Evolutionary conservation across 1,140 invertebrate species (phyloP).

Genomic region (Pseudobourletiella spinata): DNA sequence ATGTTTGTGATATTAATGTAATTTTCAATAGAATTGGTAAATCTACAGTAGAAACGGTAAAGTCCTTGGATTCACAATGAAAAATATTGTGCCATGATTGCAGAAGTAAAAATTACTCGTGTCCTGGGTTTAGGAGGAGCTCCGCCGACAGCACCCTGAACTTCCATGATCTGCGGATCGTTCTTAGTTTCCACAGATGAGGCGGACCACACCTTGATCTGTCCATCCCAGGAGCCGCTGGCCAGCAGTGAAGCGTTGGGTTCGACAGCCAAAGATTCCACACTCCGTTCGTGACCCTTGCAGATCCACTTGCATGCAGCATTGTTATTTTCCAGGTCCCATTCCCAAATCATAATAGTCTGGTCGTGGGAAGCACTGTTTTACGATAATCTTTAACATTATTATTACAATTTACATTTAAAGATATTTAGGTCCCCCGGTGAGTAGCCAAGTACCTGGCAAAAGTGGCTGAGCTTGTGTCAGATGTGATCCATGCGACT

Average conservation of each 20-base stretch:
- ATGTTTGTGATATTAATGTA: slow-evolving; percentile 33
- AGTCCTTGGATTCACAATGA: no score
- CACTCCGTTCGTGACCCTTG: slow-evolving; percentile 76
- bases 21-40: no score
- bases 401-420: slow-evolving; percentile 17
- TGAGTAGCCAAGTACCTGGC: no score
- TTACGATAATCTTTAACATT: slow-evolving; percentile 36
- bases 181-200: slow-evolving; percentile 1
- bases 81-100: no score
- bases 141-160: slow-evolving; percentile 3
- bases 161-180: slow-evolving; percentile 15
- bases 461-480: slow-evolving; percentile 56
- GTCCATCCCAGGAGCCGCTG: slow-evolving; percentile 83
- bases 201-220: slow-evolving; percentile 50
- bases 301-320: slow-evolving; percentile 71
- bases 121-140: neutral
- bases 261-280: slow-evolving; percentile 73
- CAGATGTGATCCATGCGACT: slow-evolving; percentile 70
- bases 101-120: slow-evolving; percentile 2
- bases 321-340: slow-evolving; percentile 64
- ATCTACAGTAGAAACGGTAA: no score
- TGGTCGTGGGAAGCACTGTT: slow-evolving; percentile 81
- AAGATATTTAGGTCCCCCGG: slow-evolving; percentile 28
- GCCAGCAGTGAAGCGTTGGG: slow-evolving; percentile 57
- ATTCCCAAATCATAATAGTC: slow-evolving; percentile 81